phyloP scores from a whole-genome alignment of 2,888 invertebrate species.

The Cataglyphis albicans region DNA sequence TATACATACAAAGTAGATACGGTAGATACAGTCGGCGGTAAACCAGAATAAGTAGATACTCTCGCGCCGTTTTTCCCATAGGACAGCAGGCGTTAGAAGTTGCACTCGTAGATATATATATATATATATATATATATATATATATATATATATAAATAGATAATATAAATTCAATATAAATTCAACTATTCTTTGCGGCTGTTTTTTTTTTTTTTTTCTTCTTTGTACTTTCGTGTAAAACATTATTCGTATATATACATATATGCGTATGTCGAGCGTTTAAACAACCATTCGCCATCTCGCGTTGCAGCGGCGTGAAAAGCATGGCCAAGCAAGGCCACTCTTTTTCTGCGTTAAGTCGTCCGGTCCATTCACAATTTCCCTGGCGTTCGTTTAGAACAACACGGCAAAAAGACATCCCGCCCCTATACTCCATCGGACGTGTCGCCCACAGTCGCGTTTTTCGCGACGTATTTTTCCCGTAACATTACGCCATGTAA shows the following conservation, averaged over 20 bases:
- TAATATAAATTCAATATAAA: conserved; percentile 66
- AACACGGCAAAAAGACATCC: conserved; percentile 25
- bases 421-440: conserved; percentile 17
- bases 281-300: conserved; percentile 37
- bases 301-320: conserved; percentile 35
- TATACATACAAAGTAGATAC: conserved; percentile 11
- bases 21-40: conserved; percentile 38
- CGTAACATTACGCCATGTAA: background rate
- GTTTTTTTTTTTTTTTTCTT: conserved; percentile 43
- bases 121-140: conserved; percentile 14
- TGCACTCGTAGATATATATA: conserved; percentile 16
- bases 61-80: conserved; percentile 59
- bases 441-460: conserved; percentile 38
- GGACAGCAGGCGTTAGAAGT: conserved; percentile 60
- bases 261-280: conserved; percentile 54
- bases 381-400: conserved; percentile 46
- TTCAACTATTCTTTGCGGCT: conserved; percentile 27
- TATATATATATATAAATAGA: conserved; percentile 18
- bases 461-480: conserved; percentile 28
- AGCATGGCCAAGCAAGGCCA: conserved; percentile 7
- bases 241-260: conserved; percentile 47
- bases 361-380: conserved; percentile 36
- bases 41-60: conserved; percentile 54
- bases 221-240: conserved; percentile 44
- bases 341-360: conserved; percentile 37